Percentiles rank a stretch among this genome's conserved stretches.
Conservation (phyloP, 2,113 vertebrate genomes). For the Mustela lutreola region DNA sequence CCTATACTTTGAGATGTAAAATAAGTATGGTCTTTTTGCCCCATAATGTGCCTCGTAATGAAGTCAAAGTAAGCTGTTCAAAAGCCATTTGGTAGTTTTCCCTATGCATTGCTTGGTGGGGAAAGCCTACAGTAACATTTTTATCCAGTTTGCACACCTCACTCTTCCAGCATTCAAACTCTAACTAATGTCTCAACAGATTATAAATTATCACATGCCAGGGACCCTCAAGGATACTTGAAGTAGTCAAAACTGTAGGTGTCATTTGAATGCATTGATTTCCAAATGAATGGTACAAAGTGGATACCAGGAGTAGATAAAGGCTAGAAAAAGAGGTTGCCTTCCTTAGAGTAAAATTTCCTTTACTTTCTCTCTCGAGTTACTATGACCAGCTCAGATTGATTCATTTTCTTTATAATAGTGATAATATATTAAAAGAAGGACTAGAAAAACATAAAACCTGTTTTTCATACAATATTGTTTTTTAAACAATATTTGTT, state of each 20-base stretch:
- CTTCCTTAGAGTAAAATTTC: neutral
- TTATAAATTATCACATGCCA: neutral
- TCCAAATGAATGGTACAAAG: conserved; percentile 1
- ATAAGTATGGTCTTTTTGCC: neutral
- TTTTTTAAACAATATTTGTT: neutral
- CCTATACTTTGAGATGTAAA: conserved; percentile 8
- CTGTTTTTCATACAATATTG: neutral
- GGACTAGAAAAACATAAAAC: conserved; percentile 22
- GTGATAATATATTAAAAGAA: neutral
- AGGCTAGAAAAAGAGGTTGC: conserved; percentile 1
- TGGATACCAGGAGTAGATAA: neutral
- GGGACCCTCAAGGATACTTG: neutral
- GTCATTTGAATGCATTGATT: neutral
- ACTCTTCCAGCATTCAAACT: neutral
- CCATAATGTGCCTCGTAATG: neutral
- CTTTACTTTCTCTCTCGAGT: neutral
- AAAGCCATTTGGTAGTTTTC: neutral
- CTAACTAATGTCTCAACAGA: neutral
- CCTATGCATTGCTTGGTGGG: neutral
- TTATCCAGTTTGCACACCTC: neutral
- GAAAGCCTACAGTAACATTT: conserved; percentile 38
- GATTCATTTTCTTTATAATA: conserved; percentile 30
- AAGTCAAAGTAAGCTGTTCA: conserved; percentile 23
- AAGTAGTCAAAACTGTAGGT: conserved; percentile 20
- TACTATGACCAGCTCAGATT: neutral